phyloP scores from a whole-genome alignment of 1,140 invertebrate genomes.

The Dreissena rostriformis region DNA sequence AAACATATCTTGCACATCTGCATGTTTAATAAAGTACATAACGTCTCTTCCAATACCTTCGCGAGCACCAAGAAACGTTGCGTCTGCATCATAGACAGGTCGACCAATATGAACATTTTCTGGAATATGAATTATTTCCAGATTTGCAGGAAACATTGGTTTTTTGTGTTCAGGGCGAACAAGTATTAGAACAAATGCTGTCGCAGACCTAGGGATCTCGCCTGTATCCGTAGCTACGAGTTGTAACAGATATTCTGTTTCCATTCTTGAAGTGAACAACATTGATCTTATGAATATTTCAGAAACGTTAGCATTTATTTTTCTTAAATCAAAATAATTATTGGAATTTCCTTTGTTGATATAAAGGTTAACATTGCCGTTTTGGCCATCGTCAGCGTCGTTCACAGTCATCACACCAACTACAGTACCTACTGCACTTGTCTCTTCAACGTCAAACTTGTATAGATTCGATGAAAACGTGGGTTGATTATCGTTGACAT shows the following conservation, averaged over 20 bases:
- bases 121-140: constrained; percentile 30
- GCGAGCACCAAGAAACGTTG: constrained; percentile 30
- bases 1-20: constrained; percentile 14
- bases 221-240: constrained; percentile 50
- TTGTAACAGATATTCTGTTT: constrained; percentile 47
- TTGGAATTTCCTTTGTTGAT: constrained; percentile 34
- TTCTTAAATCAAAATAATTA: background rate
- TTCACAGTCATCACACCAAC: constrained; percentile 11
- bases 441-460: constrained; percentile 37
- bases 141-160: constrained; percentile 33
- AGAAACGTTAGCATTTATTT: background rate
- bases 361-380: background rate
- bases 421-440: background rate
- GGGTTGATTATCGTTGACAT: constrained; percentile 53
- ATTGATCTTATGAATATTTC: no score
- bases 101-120: constrained; percentile 45
- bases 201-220: constrained; percentile 17
- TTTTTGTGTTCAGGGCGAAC: constrained; percentile 31
- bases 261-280: background rate
- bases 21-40: constrained; percentile 32
- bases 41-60: constrained; percentile 42
- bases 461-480: constrained; percentile 32
- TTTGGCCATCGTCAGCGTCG: constrained; percentile 43
- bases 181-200: constrained; percentile 32
- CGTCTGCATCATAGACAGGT: constrained; percentile 44